Conservation (phyloP, 2,888 invertebrate genomes). For the Ecliptopera silaceata region DNA sequence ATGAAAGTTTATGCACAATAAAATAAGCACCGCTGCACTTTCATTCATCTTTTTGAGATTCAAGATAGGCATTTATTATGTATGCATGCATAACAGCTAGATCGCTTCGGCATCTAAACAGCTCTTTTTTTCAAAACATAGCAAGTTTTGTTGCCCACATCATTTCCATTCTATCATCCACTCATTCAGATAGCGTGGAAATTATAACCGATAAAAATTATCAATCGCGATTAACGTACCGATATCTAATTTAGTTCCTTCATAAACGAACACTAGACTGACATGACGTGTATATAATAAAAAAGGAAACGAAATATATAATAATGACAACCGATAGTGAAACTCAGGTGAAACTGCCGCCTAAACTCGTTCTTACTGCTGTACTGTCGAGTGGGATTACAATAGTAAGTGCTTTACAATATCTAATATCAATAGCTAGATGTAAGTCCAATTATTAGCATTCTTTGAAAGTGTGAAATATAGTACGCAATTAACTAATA, state of each 20-base stretch:
- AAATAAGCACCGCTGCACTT: too few relatives aligned
- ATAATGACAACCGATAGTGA: conserved; percentile 24
- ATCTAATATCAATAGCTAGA: too few relatives aligned
- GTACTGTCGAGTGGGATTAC: conserved; percentile 52
- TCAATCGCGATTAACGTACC: conserved; percentile 62
- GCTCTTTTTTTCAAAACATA: neutral
- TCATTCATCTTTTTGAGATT: too few relatives aligned
- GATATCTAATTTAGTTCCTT: conserved; percentile 57
- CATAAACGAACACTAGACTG: conserved; percentile 48
- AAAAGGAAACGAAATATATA: conserved; percentile 24
- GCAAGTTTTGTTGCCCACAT: neutral
- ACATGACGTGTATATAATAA: conserved; percentile 52
- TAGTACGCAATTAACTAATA: too few relatives aligned
- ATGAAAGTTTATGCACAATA: too few relatives aligned
- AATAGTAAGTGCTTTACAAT: conserved; percentile 50
- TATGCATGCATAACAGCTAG: too few relatives aligned
- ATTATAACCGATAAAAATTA: conserved; percentile 73
- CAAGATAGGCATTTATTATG: too few relatives aligned
- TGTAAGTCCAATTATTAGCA: too few relatives aligned
- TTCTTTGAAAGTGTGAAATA: too few relatives aligned
- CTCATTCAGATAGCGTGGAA: conserved; percentile 35
- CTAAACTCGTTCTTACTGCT: conserved; percentile 48
- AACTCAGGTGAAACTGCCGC: conserved; percentile 38
- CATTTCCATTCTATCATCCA: conserved; percentile 26
- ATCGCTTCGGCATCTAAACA: too few relatives aligned